These are phyloP conservation scores for Arion vulgaris DNA, from an alignment of 1,140 invertebrate genomes.

Conservation along the genomic window DNA sequence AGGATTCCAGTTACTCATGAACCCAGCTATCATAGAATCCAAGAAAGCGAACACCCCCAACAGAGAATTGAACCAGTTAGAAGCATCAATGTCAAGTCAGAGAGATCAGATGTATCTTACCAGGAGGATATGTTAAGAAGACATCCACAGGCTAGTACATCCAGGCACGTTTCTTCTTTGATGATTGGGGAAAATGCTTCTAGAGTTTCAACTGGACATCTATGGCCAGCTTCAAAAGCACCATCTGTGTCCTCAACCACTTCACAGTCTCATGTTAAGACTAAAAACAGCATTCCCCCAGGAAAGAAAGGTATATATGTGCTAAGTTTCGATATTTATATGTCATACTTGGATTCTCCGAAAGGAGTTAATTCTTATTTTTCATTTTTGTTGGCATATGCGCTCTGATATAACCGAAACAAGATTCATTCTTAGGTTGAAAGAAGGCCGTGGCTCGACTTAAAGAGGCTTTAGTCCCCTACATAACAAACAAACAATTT, in stretches of 20 bases:
- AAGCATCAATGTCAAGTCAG: neutral
- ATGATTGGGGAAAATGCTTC: neutral
- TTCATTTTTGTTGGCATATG: no score
- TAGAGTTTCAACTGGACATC: neutral
- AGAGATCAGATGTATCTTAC: neutral
- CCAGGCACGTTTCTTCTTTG: neutral
- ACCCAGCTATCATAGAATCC: neutral
- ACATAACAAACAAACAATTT: no score
- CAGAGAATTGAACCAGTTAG: neutral
- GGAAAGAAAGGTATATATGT: neutral
- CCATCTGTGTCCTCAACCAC: neutral
- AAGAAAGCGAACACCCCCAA: neutral
- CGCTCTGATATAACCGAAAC: no score
- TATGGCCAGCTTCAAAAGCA: neutral
- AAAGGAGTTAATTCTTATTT: no score
- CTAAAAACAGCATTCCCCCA: conserved; percentile 3
- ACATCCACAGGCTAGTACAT: neutral
- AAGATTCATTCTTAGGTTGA: no score
- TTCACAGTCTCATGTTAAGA: neutral
- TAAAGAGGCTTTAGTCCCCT: no score
- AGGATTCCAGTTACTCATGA: conserved; percentile 2
- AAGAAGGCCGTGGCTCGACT: no score
- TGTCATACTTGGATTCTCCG: no score
- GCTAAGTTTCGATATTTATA: neutral
- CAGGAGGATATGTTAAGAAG: neutral